Conservation (phyloP, 2,888 invertebrate genomes). For the Leptopterna dolabrata region DNA sequence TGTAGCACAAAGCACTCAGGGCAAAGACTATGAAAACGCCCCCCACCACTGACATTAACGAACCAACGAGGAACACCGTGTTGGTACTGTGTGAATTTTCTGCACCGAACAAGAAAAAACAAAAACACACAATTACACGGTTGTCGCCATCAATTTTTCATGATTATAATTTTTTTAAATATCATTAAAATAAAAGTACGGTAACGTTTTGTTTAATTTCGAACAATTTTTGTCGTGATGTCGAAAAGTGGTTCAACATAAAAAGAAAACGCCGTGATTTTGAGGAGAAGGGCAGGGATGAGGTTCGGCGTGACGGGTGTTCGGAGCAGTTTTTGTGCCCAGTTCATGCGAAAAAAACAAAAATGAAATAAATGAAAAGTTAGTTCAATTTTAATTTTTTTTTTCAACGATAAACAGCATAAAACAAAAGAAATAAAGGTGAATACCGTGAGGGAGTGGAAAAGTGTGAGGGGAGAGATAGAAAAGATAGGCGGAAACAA, state of each 20-base stretch:
- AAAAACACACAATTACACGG: conserved; percentile 48
- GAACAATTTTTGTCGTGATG: not conserved
- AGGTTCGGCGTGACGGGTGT: not conserved
- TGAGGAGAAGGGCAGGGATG: not conserved
- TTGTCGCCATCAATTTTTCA: conserved; percentile 14
- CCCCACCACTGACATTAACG: conserved; percentile 98
- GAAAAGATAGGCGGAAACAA: conserved; percentile 69
- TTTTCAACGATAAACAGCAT: conserved; percentile 53
- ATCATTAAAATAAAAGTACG: too few species aligned
- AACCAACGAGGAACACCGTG: conserved; percentile 97
- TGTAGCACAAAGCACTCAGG: conserved; percentile 99
- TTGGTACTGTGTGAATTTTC: conserved; percentile 97
- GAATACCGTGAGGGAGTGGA: conserved; percentile 30
- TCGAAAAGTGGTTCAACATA: not conserved
- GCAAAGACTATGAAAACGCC: conserved; percentile 99
- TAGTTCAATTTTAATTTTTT: not conserved
- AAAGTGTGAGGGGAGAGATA: conserved; percentile 68
- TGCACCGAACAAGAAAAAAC: conserved; percentile 69
- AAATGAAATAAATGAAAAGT: not conserved
- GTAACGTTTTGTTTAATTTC: not conserved
- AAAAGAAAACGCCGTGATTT: not conserved
- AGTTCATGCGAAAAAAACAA: not conserved
- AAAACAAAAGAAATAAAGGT: conserved; percentile 53
- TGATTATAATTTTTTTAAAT: not conserved
- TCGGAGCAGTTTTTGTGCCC: not conserved